Evolutionary conservation across 1,140 invertebrate genomes (phyloP).

Genomic region (Saxidomus purpurata): DNA sequence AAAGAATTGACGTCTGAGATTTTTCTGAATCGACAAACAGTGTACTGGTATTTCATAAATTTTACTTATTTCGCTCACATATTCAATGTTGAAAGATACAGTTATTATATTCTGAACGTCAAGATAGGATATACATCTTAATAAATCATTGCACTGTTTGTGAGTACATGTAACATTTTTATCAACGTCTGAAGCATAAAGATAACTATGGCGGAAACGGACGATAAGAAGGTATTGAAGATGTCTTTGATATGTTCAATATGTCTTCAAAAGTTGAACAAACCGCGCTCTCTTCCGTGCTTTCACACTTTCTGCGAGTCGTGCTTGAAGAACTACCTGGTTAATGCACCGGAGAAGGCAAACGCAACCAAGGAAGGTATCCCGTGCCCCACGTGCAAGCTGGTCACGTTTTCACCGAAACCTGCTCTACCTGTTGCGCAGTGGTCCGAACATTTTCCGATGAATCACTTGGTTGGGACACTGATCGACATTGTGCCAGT

Average conservation of each 20-base stretch:
- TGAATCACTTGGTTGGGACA: constrained; percentile 63
- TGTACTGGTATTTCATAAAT: too few relatives aligned
- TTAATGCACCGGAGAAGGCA: constrained; percentile 45
- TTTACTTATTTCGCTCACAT: too few relatives aligned
- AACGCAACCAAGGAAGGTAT: constrained; percentile 60
- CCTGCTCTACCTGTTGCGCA: constrained; percentile 44
- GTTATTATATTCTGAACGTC: too few relatives aligned
- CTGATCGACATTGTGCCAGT: constrained; percentile 63
- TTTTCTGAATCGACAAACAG: too few relatives aligned
- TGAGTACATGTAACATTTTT: too few relatives aligned
- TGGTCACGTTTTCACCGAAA: constrained; percentile 54
- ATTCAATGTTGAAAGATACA: too few relatives aligned
- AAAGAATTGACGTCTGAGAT: too few relatives aligned
- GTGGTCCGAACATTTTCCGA: constrained; percentile 61
- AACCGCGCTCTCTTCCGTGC: constrained; percentile 61
- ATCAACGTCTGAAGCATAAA: too few relatives aligned
- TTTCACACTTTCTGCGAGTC: constrained; percentile 65
- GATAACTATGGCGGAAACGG: constrained; percentile 60
- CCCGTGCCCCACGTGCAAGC: constrained; percentile 55
- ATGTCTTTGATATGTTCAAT: constrained; percentile 67
- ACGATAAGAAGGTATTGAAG: constrained; percentile 63
- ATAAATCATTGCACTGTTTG: too few relatives aligned
- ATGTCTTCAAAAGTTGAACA: constrained; percentile 60
- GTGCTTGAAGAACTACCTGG: constrained; percentile 61
- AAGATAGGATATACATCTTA: too few relatives aligned